Conservation (phyloP, 1,140 invertebrate species). For the Cephus cinctus region DNA sequence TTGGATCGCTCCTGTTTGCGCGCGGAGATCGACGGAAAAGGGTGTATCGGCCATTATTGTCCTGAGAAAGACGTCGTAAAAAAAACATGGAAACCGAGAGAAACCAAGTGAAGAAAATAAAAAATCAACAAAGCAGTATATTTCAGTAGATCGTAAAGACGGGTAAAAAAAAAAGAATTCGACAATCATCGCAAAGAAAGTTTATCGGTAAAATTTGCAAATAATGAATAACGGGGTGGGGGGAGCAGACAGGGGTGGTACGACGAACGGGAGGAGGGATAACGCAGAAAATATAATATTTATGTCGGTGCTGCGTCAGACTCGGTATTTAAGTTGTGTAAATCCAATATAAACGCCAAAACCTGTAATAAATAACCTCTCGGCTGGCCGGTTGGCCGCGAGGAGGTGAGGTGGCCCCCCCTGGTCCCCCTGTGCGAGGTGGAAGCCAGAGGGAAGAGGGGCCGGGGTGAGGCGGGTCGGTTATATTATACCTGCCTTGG, state of each 20-base stretch:
- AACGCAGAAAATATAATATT: constrained; percentile 45
- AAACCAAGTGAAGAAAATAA: background rate
- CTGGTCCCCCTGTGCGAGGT: background rate
- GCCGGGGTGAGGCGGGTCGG: constrained; percentile 21
- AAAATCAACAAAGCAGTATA: too few relatives aligned
- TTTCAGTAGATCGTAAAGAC: too few relatives aligned
- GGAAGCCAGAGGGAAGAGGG: constrained; percentile 4
- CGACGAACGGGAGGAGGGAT: background rate
- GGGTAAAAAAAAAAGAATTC: too few relatives aligned
- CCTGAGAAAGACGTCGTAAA: background rate
- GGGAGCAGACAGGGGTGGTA: constrained; percentile 1
- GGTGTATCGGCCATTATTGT: background rate
- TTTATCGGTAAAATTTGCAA: background rate
- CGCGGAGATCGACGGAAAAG: constrained; percentile 8
- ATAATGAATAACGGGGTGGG: constrained; percentile 15
- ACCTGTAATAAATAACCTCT: constrained; percentile 50
- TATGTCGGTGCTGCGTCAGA: constrained; percentile 40
- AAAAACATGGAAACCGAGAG: background rate
- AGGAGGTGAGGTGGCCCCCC: constrained; percentile 13
- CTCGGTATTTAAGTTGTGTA: constrained; percentile 52
- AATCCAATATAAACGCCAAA: constrained; percentile 53
- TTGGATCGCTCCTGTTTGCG: constrained; percentile 26
- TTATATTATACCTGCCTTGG: constrained; percentile 47
- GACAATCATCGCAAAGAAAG: too few relatives aligned
- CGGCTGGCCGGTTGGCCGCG: constrained; percentile 26